These are phyloP conservation scores for Orthonyx spaldingii DNA, from an alignment of 2,113 vertebrate species.

Conservation along the genomic window DNA sequence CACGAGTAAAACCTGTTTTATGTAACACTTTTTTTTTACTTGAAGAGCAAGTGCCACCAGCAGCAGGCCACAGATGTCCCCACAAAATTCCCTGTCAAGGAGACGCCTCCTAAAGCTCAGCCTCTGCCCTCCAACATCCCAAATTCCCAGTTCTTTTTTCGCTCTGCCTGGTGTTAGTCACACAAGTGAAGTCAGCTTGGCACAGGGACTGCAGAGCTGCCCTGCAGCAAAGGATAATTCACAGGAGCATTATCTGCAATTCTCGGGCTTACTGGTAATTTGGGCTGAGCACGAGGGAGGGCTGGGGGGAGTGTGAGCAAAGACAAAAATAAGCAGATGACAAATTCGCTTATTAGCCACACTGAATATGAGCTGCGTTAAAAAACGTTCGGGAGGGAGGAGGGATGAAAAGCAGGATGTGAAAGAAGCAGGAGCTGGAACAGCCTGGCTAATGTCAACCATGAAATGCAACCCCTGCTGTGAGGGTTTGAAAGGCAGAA, in stretches of 20 bases:
- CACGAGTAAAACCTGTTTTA: background rate
- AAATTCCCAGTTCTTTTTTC: background rate
- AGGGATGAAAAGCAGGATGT: background rate
- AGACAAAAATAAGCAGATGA: slow-evolving; percentile 23
- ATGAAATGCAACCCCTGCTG: slow-evolving; percentile 31
- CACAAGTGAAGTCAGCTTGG: background rate
- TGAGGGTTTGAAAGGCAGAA: background rate
- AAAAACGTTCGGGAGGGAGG: background rate
- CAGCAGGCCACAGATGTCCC: background rate
- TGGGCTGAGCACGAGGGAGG: background rate
- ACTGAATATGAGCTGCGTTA: background rate
- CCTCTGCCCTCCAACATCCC: background rate
- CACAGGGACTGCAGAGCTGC: background rate
- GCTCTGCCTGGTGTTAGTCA: background rate
- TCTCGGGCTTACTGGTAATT: background rate
- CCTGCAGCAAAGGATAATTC: slow-evolving; percentile 31
- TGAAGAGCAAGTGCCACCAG: background rate
- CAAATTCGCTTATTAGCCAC: slow-evolving; percentile 22
- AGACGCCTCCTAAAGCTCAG: background rate
- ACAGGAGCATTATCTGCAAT: background rate
- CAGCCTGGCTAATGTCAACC: background rate
- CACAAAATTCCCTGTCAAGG: background rate
- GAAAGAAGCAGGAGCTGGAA: slow-evolving; percentile 6
- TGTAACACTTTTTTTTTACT: too few relatives aligned
- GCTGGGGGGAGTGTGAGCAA: background rate